These are phyloP conservation scores for Colletes collaris DNA, from an alignment of 2,888 invertebrate genomes.

Conservation along the genomic window DNA sequence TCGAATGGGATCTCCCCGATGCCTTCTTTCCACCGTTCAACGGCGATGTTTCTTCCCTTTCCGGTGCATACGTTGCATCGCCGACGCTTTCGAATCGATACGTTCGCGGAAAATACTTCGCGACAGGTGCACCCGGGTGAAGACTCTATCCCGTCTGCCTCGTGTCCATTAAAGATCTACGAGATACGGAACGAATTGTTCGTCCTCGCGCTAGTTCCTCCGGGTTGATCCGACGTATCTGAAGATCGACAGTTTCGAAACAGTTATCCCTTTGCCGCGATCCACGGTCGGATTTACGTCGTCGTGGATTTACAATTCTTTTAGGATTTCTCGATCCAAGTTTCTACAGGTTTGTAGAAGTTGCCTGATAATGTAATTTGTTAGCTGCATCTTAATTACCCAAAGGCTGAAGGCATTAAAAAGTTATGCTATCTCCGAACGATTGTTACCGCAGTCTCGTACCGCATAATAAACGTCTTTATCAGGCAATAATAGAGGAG, in stretches of 20 bases:
- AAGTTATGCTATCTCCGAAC: too few species aligned
- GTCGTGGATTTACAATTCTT: too few species aligned
- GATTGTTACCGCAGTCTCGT: too few species aligned
- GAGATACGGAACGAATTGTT: not conserved
- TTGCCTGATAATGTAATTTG: too few species aligned
- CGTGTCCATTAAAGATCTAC: not conserved
- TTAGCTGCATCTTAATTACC: too few species aligned
- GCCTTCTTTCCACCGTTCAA: slow-evolving; percentile 13
- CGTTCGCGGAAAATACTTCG: slow-evolving; percentile 38
- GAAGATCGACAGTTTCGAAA: not conserved
- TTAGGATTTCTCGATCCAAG: too few species aligned
- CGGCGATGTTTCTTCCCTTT: slow-evolving; percentile 35
- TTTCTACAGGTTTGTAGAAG: too few species aligned
- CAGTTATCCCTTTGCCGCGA: not conserved
- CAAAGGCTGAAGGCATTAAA: too few species aligned
- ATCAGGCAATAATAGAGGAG: too few species aligned
- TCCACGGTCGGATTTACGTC: too few species aligned
- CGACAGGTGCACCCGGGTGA: slow-evolving; percentile 36
- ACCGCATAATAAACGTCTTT: too few species aligned
- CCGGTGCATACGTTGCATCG: slow-evolving; percentile 33
- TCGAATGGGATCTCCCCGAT: slow-evolving; percentile 15
- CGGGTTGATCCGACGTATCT: not conserved
- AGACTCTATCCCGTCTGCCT: not conserved
- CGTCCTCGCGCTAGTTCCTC: not conserved
- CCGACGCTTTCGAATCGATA: slow-evolving; percentile 58